Conservation (phyloP, 2,888 invertebrate genomes). For the Endomychus coccineus region DNA sequence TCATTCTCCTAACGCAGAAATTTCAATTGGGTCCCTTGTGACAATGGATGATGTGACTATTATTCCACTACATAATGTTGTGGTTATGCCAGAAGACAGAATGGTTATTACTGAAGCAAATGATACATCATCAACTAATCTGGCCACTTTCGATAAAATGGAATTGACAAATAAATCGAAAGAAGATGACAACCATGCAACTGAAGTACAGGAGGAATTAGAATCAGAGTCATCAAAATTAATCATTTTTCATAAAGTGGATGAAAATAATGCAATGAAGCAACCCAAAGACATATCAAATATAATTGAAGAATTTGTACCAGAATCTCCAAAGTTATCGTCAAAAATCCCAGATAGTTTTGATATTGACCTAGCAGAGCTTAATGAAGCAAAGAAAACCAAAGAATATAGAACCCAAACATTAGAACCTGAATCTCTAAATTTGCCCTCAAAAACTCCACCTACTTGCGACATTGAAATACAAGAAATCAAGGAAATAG, state of each 20-base stretch:
- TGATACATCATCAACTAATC: too few relatives aligned
- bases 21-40: constrained; percentile 3
- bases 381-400: background rate
- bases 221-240: too few relatives aligned
- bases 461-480: constrained; percentile 1
- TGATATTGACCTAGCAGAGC: background rate
- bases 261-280: constrained; percentile 1
- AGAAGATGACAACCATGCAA: background rate
- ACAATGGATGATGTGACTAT: background rate
- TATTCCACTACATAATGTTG: background rate
- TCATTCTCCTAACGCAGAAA: too few relatives aligned
- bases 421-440: background rate
- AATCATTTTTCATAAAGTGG: background rate
- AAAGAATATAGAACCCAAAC: background rate
- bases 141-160: background rate
- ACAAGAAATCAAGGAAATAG: background rate
- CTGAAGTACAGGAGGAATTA: background rate
- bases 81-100: constrained; percentile 1
- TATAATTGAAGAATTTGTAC: background rate
- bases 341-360: constrained; percentile 1
- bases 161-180: background rate
- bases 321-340: too few relatives aligned
- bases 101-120: too few relatives aligned
- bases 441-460: too few relatives aligned
- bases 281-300: background rate